These are phyloP conservation scores for Asbolus verrucosus DNA, from an alignment of 1,140 invertebrate genomes.

Conservation along the genomic window DNA sequence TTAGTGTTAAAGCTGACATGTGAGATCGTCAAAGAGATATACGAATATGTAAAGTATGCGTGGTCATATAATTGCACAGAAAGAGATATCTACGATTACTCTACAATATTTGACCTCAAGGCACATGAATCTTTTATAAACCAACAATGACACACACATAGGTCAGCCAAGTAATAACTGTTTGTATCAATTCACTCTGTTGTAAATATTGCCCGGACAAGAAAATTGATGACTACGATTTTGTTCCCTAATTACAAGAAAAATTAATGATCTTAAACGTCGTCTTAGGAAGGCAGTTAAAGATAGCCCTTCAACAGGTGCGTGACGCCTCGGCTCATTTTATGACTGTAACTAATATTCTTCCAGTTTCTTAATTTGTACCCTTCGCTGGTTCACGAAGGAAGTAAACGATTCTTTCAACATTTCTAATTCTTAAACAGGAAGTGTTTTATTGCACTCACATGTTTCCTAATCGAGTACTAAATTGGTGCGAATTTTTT, in stretches of 20 bases:
- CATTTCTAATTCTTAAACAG: constrained; percentile 9
- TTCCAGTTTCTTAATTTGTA: constrained; percentile 40
- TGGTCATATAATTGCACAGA: constrained; percentile 25
- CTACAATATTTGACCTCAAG: constrained; percentile 30
- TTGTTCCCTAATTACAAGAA: constrained; percentile 13
- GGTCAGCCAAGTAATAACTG: constrained; percentile 21
- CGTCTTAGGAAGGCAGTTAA: constrained; percentile 17
- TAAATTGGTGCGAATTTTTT: constrained; percentile 30
- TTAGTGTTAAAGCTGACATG: constrained; percentile 16
- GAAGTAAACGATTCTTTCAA: constrained; percentile 23
- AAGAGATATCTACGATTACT: constrained; percentile 27
- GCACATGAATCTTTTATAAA: constrained; percentile 28
- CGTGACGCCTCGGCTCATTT: constrained; percentile 40
- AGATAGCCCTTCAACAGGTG: constrained; percentile 40
- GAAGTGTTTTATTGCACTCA: constrained; percentile 17
- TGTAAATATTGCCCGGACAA: constrained; percentile 25
- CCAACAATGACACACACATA: constrained; percentile 17
- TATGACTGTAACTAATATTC: constrained; percentile 46
- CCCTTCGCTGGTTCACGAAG: constrained; percentile 25
- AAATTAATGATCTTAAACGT: constrained; percentile 33
- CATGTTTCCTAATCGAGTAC: constrained; percentile 3
- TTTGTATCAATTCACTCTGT: constrained; percentile 18
- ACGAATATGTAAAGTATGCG: constrained; percentile 24
- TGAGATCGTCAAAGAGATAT: constrained; percentile 22
- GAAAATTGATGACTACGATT: constrained; percentile 22